phyloP scores from a whole-genome alignment of 2,113 vertebrate genomes.

The Chaetops frenatus region DNA sequence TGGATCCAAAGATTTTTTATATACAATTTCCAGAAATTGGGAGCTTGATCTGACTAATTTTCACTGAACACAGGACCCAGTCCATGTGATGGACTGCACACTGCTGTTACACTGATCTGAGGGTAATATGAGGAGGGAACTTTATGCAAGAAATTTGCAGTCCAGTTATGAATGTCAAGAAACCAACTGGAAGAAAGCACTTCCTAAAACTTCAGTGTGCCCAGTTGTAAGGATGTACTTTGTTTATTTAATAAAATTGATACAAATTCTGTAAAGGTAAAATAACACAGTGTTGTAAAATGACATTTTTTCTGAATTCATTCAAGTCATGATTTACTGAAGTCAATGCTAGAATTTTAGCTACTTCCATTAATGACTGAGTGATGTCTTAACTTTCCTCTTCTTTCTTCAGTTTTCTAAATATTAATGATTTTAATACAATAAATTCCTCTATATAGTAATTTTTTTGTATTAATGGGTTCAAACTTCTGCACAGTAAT shows the following conservation, averaged over 20 bases:
- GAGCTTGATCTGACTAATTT: neutral
- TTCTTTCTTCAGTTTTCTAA: neutral
- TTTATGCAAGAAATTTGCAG: neutral
- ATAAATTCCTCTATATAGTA: neutral
- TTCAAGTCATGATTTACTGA: neutral
- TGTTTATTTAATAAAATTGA: neutral
- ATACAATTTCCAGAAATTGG: neutral
- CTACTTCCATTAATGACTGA: neutral
- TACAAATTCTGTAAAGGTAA: neutral
- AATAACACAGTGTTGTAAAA: neutral
- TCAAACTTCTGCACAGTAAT: neutral
- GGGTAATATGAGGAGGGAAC: neutral
- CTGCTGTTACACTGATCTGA: neutral
- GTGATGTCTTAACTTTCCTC: neutral
- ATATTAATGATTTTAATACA: neutral
- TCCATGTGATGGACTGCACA: too few relatives aligned
- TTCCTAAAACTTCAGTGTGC: neutral
- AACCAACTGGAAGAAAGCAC: neutral
- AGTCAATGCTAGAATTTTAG: neutral
- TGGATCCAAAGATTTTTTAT: neutral
- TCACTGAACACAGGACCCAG: neutral
- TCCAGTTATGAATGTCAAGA: neutral
- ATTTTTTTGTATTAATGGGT: neutral
- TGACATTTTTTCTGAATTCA: neutral
- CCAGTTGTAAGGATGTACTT: neutral